Conservation (phyloP, 2,113 vertebrate species). For the Dendrocopos noguchii region DNA sequence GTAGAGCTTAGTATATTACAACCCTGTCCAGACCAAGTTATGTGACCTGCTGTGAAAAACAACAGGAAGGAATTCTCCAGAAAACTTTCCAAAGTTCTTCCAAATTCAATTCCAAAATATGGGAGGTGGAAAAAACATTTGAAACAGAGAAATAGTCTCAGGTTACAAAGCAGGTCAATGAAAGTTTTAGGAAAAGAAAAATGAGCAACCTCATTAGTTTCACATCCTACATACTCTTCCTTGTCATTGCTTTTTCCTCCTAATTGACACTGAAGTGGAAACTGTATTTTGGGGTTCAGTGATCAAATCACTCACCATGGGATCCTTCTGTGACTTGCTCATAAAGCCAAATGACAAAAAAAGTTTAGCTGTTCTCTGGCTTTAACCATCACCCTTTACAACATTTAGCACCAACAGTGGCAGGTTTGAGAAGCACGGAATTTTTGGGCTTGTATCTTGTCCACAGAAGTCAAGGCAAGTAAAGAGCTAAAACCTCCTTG, state of each 20-base stretch:
- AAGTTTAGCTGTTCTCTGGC: fast-evolving
- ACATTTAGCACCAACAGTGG: not conserved
- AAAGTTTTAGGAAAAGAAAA: not conserved
- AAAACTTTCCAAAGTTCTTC: not conserved
- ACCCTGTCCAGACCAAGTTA: not conserved
- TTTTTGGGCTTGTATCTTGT: not conserved
- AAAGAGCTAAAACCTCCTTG: not conserved
- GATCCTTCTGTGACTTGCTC: not conserved
- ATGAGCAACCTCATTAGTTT: not conserved
- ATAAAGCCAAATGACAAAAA: not conserved
- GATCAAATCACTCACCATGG: not conserved
- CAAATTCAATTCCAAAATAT: not conserved
- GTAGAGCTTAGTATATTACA: not conserved
- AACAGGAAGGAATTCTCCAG: not conserved
- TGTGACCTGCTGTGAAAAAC: not conserved
- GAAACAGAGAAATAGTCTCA: not conserved
- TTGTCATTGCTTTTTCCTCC: not conserved
- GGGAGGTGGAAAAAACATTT: not conserved
- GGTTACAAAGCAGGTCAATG: not conserved
- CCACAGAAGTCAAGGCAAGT: not conserved
- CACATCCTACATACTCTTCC: not conserved
- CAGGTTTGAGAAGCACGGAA: not conserved
- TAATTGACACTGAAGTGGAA: not conserved
- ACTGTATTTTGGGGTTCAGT: not conserved
- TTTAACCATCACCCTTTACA: not conserved